phyloP scores from a whole-genome alignment of 2,888 invertebrate genomes.

The Rotaria macrura region DNA sequence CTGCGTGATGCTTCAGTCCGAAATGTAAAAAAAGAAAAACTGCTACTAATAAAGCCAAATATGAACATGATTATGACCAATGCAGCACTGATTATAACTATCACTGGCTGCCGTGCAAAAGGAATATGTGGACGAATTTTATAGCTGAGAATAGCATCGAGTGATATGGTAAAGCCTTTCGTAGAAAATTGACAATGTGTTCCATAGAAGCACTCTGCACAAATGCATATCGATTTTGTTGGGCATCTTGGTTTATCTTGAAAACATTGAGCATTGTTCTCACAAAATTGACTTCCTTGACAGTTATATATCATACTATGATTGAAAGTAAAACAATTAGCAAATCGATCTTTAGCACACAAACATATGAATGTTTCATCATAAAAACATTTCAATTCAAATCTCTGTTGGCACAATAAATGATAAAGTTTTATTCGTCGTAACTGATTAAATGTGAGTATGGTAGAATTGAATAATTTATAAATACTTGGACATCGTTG shows the following conservation, averaged over 20 bases:
- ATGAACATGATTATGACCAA: too few species aligned
- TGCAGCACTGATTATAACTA: too few species aligned
- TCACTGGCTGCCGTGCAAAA: background rate
- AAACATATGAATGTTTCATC: background rate
- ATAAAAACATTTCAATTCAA: background rate
- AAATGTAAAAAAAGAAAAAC: too few species aligned
- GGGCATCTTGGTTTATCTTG: background rate
- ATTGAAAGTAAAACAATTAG: background rate
- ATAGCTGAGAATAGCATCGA: background rate
- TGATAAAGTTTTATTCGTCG: background rate
- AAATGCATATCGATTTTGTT: background rate
- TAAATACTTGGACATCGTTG: too few species aligned
- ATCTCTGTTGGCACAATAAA: background rate
- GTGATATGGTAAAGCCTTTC: background rate
- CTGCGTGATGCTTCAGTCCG: too few species aligned
- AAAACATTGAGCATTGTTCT: background rate
- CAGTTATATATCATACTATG: background rate
- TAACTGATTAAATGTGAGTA: too few species aligned
- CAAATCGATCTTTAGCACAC: background rate
- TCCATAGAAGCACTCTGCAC: background rate
- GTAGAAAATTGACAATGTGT: background rate
- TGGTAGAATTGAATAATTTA: too few species aligned
- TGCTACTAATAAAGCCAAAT: too few species aligned
- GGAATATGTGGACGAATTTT: background rate
- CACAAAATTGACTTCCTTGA: background rate